These are phyloP conservation scores for Guaruba guarouba DNA, from an alignment of 2,113 vertebrate species.

Conservation along the genomic window DNA sequence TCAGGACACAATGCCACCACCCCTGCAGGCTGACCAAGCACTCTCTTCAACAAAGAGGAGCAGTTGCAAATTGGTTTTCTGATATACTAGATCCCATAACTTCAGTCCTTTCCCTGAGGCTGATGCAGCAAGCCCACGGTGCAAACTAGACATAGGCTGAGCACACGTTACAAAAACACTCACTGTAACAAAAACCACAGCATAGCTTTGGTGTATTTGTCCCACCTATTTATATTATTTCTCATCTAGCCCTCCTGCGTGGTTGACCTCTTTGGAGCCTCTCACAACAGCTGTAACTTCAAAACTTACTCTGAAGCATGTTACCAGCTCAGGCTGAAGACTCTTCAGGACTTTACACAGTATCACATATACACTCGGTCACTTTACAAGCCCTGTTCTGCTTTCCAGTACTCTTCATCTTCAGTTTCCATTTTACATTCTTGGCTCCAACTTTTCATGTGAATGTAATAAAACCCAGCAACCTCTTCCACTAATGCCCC, in stretches of 20 bases:
- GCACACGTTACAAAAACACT: rapidly evolving
- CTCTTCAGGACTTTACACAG: neutral
- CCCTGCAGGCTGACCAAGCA: neutral
- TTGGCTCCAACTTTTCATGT: neutral
- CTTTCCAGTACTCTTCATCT: neutral
- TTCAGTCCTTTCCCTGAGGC: neutral
- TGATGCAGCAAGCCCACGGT: rapidly evolving
- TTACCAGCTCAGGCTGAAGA: slow-evolving; percentile 18
- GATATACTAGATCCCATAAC: rapidly evolving
- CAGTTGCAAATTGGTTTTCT: neutral
- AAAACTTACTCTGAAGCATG: neutral
- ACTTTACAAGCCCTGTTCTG: neutral
- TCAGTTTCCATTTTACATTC: neutral
- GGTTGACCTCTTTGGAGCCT: neutral
- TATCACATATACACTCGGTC: neutral
- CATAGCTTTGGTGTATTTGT: rapidly evolving
- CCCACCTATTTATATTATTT: neutral
- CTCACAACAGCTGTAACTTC: slow-evolving; percentile 10
- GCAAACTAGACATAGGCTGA: rapidly evolving
- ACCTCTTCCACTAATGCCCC: neutral
- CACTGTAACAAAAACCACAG: rapidly evolving
- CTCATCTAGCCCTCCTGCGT: neutral
- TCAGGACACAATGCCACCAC: neutral
- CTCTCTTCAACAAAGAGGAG: neutral
- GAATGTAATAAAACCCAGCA: neutral